A percentile compares a stretch with the other conserved stretches of the same genome.
These are phyloP conservation scores for Ephestia elutella DNA, from an alignment of 1,140 invertebrate genomes.

Conservation along the genomic window DNA sequence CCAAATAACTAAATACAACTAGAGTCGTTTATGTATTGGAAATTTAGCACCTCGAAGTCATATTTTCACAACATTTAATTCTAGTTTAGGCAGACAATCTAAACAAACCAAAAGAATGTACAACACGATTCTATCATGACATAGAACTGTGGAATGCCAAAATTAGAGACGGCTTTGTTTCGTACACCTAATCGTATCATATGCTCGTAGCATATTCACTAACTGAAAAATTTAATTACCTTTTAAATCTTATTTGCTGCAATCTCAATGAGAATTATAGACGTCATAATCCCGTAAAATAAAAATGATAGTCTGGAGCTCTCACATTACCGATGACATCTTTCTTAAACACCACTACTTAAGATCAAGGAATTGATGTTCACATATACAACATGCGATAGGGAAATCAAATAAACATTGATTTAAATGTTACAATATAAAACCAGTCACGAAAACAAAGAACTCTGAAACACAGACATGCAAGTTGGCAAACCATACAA, in stretches of 20 bases:
- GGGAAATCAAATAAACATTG: conserved; percentile 34
- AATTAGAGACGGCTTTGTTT: conserved; percentile 63
- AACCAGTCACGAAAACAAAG: conserved; percentile 73
- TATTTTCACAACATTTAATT: conserved; percentile 4
- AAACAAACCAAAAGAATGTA: conserved; percentile 40
- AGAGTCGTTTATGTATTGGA: not conserved
- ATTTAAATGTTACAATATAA: conserved; percentile 43
- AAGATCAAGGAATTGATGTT: conserved; percentile 34
- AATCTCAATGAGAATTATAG: conserved; percentile 52
- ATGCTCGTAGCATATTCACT: not conserved
- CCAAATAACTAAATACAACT: not conserved
- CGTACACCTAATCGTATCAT: conserved; percentile 8
- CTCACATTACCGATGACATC: conserved; percentile 71
- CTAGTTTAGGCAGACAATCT: not conserved
- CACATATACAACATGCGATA: conserved; percentile 37
- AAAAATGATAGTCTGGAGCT: conserved; percentile 64
- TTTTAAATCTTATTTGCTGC: conserved; percentile 47
- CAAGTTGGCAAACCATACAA: conserved; percentile 77
- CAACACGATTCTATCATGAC: conserved; percentile 59
- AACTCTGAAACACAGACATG: conserved; percentile 72
- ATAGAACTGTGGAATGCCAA: conserved; percentile 63
- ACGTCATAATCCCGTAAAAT: conserved; percentile 67
- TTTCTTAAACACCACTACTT: conserved; percentile 54
- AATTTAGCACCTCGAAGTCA: not conserved
- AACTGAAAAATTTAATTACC: conserved; percentile 35